Evolutionary conservation across 2,888 invertebrate genomes (phyloP).

Genomic region (Allygus modestus): DNA sequence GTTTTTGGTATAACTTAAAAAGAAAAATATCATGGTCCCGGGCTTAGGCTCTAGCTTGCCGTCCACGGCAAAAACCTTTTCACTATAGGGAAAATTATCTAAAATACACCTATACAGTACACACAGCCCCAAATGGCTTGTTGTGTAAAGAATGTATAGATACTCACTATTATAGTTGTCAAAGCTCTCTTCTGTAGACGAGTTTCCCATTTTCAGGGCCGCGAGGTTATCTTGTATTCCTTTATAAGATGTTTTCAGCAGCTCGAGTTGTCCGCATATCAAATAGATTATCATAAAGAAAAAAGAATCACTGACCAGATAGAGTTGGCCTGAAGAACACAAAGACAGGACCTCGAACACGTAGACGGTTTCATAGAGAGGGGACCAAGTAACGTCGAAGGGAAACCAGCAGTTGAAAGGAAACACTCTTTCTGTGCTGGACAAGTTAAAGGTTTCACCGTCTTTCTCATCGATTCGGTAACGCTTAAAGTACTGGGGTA

Average conservation of each 20-base stretch:
- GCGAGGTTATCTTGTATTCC: neutral
- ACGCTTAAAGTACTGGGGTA: neutral
- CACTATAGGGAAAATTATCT: too few species aligned
- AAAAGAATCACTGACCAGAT: slow-evolving; percentile 33
- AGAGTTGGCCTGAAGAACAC: neutral
- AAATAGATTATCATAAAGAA: slow-evolving; percentile 54
- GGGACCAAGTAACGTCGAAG: slow-evolving; percentile 46
- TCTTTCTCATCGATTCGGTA: neutral
- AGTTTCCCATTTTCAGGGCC: neutral
- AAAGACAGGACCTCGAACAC: neutral
- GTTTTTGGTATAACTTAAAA: too few species aligned
- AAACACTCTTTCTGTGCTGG: neutral
- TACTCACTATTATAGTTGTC: neutral
- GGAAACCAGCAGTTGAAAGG: slow-evolving; percentile 52
- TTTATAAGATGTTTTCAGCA: slow-evolving; percentile 19
- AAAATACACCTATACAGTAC: too few species aligned
- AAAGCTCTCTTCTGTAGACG: neutral
- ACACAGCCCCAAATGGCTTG: too few species aligned
- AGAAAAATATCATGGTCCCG: too few species aligned
- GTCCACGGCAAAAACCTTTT: too few species aligned
- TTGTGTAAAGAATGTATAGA: too few species aligned
- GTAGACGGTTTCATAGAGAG: slow-evolving; percentile 43
- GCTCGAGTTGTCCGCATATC: slow-evolving; percentile 47
- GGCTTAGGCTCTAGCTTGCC: too few species aligned
- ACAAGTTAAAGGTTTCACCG: neutral